Evolutionary conservation across 2,797 vertebrate species (phyloP), one percentile per base, ranked within the genome.

Genomic region (Clarias pachynema): DNA sequence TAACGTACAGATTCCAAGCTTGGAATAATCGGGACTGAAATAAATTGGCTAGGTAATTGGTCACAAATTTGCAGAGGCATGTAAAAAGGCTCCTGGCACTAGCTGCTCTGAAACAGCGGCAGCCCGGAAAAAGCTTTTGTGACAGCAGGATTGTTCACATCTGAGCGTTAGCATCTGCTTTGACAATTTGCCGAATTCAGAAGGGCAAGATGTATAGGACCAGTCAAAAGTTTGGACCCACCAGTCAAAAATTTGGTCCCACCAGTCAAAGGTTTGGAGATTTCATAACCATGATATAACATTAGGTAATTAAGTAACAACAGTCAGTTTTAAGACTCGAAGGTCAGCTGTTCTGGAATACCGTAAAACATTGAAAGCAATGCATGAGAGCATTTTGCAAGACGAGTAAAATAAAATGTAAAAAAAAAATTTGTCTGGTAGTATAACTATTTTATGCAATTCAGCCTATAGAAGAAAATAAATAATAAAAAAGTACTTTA

Each of bases 31-130:
- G 15, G 56, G 49, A 79, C 79, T 40, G 79, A 66, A 89, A 78
- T 84, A 89, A 88, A 84, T 77, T 68, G 75, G 79, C 1, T 40
- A 77, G 63, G 73, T 89, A 85, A 87, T 70, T 63, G 40, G 80
- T 81, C 49, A n/a, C 72, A 53, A 81, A 88, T 82, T 85, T 62
- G 59, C 85, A 68, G 83, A 49, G 79, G 82, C 29, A 69, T 87
- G 84, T 87, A 80, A 82, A 84, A 86, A 72, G 77, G 34, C 75
- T 83, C 57, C 59, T 85, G 80, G 59, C n/a, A 75, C 63, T 49
- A 53, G 57, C 63, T 49, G 57, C 29, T 84, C 70, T 73, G 82
- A 68, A 74, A 18, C 57, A 40, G 81, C 57, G 57, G 60, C 75
- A 77, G 29, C 57, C 31, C 69, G 0, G 65, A 49, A 63, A 66